A percentile compares a stretch with the other conserved stretches of the same genome.
phyloP scores from a whole-genome alignment of 2,113 vertebrate species.

The Eurystomus gularis region DNA sequence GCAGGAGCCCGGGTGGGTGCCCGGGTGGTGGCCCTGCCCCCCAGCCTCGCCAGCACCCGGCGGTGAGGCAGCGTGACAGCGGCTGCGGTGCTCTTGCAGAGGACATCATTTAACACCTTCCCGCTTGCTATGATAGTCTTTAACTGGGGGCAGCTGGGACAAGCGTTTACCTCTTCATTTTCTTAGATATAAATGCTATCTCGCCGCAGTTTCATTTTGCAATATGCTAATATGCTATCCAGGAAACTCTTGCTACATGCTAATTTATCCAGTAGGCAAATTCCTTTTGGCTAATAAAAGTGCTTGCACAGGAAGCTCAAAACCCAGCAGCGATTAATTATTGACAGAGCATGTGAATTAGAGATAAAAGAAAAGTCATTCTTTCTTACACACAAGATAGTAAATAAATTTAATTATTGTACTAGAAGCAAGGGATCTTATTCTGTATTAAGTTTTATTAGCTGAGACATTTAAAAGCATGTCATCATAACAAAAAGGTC shows the following conservation, averaged over 20 bases:
- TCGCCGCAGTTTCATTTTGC: neutral
- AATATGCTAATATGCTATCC: neutral
- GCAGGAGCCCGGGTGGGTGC: neutral
- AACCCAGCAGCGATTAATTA: slow-evolving; percentile 80
- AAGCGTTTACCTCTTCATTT: slow-evolving; percentile 39
- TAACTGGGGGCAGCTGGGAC: neutral
- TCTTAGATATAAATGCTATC: slow-evolving; percentile 36
- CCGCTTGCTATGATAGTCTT: neutral
- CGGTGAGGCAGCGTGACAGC: neutral
- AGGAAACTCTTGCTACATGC: slow-evolving; percentile 30
- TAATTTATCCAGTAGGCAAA: slow-evolving; percentile 63
- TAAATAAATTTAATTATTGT: slow-evolving; percentile 83
- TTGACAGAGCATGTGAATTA: slow-evolving; percentile 79
- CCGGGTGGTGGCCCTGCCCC: neutral
- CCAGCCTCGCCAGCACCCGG: neutral
- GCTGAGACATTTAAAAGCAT: slow-evolving; percentile 79
- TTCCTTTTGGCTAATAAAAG: slow-evolving; percentile 70
- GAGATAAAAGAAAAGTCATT: slow-evolving; percentile 79
- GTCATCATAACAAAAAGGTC: slow-evolving; percentile 81
- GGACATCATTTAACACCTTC: neutral
- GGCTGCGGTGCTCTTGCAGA: neutral
- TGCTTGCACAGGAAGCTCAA: slow-evolving; percentile 71
- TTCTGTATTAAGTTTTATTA: slow-evolving; percentile 80
- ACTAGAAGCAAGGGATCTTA: slow-evolving; percentile 76
- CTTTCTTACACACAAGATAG: slow-evolving; percentile 69